These are phyloP conservation scores for Sula dactylatra DNA, from an alignment of 2,113 vertebrate species.

Conservation along the genomic window DNA sequence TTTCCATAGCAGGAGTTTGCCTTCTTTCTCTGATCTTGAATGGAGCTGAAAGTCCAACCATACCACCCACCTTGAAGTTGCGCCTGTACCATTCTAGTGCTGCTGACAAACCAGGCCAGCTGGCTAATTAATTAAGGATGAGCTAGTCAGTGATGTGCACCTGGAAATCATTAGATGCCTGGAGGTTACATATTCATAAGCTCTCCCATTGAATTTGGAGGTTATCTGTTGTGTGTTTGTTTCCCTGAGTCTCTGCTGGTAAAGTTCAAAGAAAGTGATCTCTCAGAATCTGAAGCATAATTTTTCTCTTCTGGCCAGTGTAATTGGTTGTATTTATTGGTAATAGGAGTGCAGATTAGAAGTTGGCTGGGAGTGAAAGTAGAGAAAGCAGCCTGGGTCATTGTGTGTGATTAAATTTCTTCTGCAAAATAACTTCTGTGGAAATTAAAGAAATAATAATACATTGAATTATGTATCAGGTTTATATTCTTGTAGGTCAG, in stretches of 20 bases:
- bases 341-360: neutral
- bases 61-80: neutral
- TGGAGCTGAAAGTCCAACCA: neutral
- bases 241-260: neutral
- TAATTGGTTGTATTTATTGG: neutral
- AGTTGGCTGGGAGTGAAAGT: neutral
- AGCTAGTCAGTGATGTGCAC: conserved; percentile 15
- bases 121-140: conserved; percentile 55
- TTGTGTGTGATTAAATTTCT: neutral
- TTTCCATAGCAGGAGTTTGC: neutral
- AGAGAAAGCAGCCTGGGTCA: neutral
- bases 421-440: neutral
- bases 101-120: conserved; percentile 7
- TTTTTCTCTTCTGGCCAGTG: neutral
- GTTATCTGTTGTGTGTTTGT: neutral
- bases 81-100: neutral
- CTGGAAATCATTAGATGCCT: conserved; percentile 39
- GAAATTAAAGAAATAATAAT: neutral
- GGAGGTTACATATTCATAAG: conserved; percentile 11
- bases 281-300: neutral
- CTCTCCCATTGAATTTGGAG: neutral
- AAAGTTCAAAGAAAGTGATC: neutral
- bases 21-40: neutral
- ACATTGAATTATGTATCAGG: neutral
- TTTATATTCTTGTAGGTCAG: neutral